phyloP scores from a whole-genome alignment of 2,888 invertebrate genomes.

The Mycogona germanica region DNA sequence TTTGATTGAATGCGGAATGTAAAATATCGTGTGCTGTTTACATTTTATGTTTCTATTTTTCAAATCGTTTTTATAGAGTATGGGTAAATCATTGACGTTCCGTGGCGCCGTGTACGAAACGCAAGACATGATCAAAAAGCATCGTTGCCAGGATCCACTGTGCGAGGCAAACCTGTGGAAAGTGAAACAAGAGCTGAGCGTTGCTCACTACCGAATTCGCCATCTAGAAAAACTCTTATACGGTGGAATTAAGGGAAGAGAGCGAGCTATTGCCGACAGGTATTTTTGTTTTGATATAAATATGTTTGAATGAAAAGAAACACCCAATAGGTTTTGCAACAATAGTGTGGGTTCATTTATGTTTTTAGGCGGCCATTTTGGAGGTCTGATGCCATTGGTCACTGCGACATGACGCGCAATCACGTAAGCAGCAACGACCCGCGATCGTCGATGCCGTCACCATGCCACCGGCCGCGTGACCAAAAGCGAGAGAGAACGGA shows the following conservation, averaged over 20 bases:
- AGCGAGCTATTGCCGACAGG: no score
- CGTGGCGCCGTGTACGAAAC: constrained; percentile 67
- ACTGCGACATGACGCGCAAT: constrained; percentile 7
- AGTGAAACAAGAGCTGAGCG: constrained; percentile 77
- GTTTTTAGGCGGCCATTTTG: constrained; percentile 6
- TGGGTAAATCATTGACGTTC: constrained; percentile 67
- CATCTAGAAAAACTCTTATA: constrained; percentile 57
- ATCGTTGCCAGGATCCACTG: constrained; percentile 45
- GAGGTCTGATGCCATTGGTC: constrained; percentile 7
- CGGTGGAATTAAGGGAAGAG: not conserved
- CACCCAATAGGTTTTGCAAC: no score
- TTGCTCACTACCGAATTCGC: constrained; percentile 68
- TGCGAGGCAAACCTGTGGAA: constrained; percentile 53
- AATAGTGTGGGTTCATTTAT: no score
- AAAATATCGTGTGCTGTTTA: no score
- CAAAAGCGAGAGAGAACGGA: no score
- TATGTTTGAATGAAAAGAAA: not conserved
- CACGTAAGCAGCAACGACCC: constrained; percentile 4
- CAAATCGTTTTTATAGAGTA: no score
- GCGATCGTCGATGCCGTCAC: not conserved
- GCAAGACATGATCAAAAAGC: constrained; percentile 58
- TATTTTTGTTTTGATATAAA: not conserved
- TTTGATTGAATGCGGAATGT: no score
- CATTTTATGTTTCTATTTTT: not conserved
- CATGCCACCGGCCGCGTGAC: no score